Evolutionary conservation across 2,113 vertebrate genomes (phyloP).

Genomic region (Copsychus sechellarum): DNA sequence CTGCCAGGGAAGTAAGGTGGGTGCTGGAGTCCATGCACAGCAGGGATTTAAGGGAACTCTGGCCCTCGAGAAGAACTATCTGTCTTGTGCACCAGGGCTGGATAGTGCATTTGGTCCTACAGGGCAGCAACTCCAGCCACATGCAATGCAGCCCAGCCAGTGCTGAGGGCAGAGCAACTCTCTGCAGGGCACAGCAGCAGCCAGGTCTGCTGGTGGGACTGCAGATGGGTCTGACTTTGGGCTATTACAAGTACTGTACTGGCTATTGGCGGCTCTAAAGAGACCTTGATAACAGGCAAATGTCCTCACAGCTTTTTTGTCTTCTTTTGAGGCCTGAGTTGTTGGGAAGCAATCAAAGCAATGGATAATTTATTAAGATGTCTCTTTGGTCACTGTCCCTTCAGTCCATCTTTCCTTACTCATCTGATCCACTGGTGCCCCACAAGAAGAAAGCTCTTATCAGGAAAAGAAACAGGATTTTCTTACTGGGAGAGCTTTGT

Average conservation of each 20-base stretch:
- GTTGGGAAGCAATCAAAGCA: neutral
- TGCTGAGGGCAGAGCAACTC: neutral
- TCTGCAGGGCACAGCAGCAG: neutral
- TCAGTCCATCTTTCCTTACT: neutral
- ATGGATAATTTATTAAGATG: neutral
- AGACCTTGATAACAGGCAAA: neutral
- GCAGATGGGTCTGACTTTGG: neutral
- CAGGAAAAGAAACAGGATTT: neutral
- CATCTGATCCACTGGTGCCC: neutral
- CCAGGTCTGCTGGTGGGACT: neutral
- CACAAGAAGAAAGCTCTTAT: neutral
- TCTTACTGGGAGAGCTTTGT: neutral
- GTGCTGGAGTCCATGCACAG: neutral
- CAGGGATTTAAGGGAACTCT: neutral
- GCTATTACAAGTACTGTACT: neutral
- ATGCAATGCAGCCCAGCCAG: fast-evolving
- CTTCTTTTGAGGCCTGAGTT: neutral
- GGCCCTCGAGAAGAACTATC: neutral
- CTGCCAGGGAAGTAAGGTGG: neutral
- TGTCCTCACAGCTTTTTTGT: neutral
- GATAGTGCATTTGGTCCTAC: neutral
- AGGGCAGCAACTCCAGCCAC: neutral
- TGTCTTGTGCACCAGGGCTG: neutral
- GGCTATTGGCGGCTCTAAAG: neutral
- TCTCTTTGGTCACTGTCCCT: neutral